Base-by-base conservation (phyloP, 2,797 vertebrate genomes). In the Rhinella marina region DNA sequence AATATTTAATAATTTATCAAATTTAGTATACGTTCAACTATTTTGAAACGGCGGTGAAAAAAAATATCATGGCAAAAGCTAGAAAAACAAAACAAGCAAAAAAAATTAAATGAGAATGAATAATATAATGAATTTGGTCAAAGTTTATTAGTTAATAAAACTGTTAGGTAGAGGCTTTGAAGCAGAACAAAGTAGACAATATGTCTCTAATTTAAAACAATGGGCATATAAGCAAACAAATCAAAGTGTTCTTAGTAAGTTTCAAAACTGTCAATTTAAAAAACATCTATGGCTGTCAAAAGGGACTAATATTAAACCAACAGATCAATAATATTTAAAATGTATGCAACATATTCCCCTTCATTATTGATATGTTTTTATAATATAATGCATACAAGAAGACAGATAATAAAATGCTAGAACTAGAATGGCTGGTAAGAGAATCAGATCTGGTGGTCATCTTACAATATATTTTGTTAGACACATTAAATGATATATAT, bases 281-380 rank as follows among this genome's bases (percentile, higher is more conserved):
- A 32, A 41, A 41, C 32, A 76, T 50, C 9, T 21, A 48, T 48
- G 3, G 7, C 41, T 21, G 8, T 27, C 2, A 50, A 52, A 52
- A 25, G 23, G 4, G 10, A 17, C 48, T 25, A n/a, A 52, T 78
- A 78, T 52, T 54, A 52, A 85, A 54, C 50, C n/a, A 86, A 80
- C 50, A 86, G 66, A 80, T 70, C 61, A 79, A 6, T 77, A 86
- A 80, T 79, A 54, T 29, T 66, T 80, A 68, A 59, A 76, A 77
- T 56, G 54, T 88, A 84, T 79, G 87, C 75, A 78, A 84, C 62
- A 27, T 88, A 54, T 50, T 84, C 21, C 21, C 29, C 62, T 62
- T 64, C n/a, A 64, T 85, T 85, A 78, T 85, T 85, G 72, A 78
- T 77, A 57, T 85, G 84, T 77, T 85, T 77, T 59, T 29, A 17